phyloP scores from a whole-genome alignment of 2,113 vertebrate species.

The Cyphomyrus plagiostoma region DNA sequence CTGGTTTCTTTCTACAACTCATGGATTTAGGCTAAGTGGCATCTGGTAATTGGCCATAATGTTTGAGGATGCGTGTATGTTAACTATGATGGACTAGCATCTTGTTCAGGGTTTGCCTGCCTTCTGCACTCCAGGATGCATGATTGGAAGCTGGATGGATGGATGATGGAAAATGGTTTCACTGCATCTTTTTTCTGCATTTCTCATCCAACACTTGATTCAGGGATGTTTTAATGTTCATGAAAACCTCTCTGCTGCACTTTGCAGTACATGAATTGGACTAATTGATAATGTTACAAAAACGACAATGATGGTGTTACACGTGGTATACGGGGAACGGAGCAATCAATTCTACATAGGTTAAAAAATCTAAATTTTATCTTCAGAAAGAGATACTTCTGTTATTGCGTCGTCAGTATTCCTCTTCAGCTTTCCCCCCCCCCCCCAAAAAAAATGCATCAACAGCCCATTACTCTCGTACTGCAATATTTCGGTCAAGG shows the following conservation, averaged over 20 bases:
- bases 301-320: background rate
- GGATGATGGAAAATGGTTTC: background rate
- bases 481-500: background rate
- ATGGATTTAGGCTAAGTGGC: background rate
- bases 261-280: background rate
- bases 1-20: background rate
- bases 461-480: background rate
- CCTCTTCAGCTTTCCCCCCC: no score
- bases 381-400: background rate
- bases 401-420: background rate
- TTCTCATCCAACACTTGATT: background rate
- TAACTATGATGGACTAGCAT: background rate
- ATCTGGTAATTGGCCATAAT: background rate
- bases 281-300: conserved; percentile 4
- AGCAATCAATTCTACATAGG: background rate
- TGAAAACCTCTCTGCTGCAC: background rate
- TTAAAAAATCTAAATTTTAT: background rate
- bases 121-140: background rate
- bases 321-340: background rate
- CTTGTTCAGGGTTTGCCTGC: background rate
- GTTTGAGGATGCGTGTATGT: background rate
- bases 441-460: background rate
- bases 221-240: background rate
- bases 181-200: background rate
- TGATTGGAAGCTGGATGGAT: background rate